Base-by-base conservation (phyloP, 2,797 vertebrate species). In the Brachyalestes nurse region DNA sequence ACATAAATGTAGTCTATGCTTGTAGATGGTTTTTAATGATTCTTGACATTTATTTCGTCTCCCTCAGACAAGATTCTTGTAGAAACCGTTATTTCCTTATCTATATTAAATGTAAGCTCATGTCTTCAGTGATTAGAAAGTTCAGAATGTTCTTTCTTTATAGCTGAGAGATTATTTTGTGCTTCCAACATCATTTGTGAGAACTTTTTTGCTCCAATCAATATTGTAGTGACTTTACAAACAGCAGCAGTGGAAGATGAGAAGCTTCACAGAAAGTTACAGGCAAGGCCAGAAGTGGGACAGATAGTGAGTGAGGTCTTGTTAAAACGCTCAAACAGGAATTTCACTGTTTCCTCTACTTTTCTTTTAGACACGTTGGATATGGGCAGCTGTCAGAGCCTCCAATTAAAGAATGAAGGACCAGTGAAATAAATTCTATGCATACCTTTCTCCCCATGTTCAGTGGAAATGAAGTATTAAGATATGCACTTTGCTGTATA, bases 401-500 rank as follows among this genome's bases (percentile, higher is more conserved):
- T 85, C 83, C 61, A 66, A 80, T 87, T 87, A 86, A 79, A 81
- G 77, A 80, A 76, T 78, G 61, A 38, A 78, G 82, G 28, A 38
- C 77, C 78, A 78, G 76, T 83, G 81, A 83, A 14, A 84, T 78
- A 77, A 82, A 81, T 62, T 67, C 86, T 87, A 82, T 84, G 82
- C 85, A 49, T 88, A 93, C 90, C 89, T 93, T 90, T 86, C 80
- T 88, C 82, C 87, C 84, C 85, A 69, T 87, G 80, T 84, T 51
- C 62, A 88, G 86, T 88, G 87, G 84, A 91, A 91, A 93, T 92
- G 88, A 93, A 92, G 88, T 93, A 91, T 92, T 92, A 91, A 94
- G 91, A 91, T 92, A 93, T 93, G 90, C 92, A 91, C 92, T 94
- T 93, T 94, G 90, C 92, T 88, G 88, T 87, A 82, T 91, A 89